Evolutionary conservation across 1,140 invertebrate genomes (phyloP).

Genomic region (Dreissena rostriformis): DNA sequence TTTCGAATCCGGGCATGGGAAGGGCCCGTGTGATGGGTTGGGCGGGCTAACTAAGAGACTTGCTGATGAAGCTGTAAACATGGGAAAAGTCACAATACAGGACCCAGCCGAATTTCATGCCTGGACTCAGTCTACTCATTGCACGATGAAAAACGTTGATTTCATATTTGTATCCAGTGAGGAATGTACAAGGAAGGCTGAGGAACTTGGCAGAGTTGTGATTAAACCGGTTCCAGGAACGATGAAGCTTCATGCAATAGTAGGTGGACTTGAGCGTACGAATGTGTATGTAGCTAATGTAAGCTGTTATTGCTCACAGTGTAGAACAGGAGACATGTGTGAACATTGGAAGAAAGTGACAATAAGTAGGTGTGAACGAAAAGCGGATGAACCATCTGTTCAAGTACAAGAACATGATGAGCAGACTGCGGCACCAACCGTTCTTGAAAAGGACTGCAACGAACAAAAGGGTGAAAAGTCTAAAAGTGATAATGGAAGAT

Average conservation of each 20-base stretch:
- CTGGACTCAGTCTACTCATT: slow-evolving; percentile 1
- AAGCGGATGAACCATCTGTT: not conserved
- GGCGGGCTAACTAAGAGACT: too few relatives aligned
- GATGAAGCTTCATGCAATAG: not conserved
- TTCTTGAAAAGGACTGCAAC: too few relatives aligned
- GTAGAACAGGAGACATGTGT: slow-evolving; percentile 4
- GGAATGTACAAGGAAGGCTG: not conserved
- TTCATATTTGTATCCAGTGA: slow-evolving; percentile 4
- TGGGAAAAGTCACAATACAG: too few relatives aligned
- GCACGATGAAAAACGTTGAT: not conserved
- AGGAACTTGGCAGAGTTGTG: not conserved
- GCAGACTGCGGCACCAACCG: too few relatives aligned
- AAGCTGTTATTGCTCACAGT: slow-evolving; percentile 3
- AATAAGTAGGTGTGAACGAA: not conserved
- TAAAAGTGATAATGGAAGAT: too few relatives aligned
- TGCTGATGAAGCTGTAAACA: too few relatives aligned
- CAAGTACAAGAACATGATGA: too few relatives aligned
- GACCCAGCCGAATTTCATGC: too few relatives aligned
- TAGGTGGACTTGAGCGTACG: not conserved
- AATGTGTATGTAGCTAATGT: slow-evolving; percentile 1
- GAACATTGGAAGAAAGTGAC: not conserved
- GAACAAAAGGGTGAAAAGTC: too few relatives aligned
- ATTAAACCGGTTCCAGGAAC: not conserved
- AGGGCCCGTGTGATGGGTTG: too few relatives aligned
- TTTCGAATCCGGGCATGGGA: too few relatives aligned